Evolutionary conservation across 35 echinoderm and acorn worm species (phyloP), one percentile per base, ranked within the genome.

Genomic region (Holothuria glaberrima): DNA sequence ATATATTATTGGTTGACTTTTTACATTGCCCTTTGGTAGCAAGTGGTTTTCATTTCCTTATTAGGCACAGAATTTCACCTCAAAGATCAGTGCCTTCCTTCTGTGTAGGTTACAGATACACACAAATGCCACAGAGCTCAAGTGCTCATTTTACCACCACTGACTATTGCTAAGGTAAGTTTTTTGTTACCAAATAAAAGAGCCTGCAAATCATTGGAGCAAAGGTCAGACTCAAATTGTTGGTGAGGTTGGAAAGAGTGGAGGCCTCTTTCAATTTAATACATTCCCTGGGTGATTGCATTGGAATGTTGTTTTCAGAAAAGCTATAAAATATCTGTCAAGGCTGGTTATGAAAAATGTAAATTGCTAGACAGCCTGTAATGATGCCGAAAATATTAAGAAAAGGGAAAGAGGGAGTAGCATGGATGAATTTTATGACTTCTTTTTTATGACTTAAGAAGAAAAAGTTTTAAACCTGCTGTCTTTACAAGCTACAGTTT

Each of bases 211-310:
- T 78, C 74, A 48, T n/a, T 78, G 33, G 74, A 38, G 44, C 44
- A 78, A 48, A 78, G 74, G 44, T 78, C 74, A 78, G 29, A 26
- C 25, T 25, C 38, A 78, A 75, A 78, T 78, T 78, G 50, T 48
- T 48, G 38, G 44, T 41, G 74, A 78, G 74, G 74, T 78, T 48
- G 50, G 74, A 27, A 48, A 78, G 41, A 48, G 74, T 22, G 24
- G 74, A 48, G 74, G 74, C 74, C 74, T 78, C 74, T 78, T 78
- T 78, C 74, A 78, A 78, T 78, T 78, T 78, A 78, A 78, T 50
- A 48, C 74, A 78, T 78, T 78, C 74, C 74, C 38, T 24, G 74
- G 74, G 50, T 78, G 74, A 25, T 48, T 74, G 24, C 38, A 52
- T 21, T 48, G 74, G 74, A 78, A 78, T 78, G 74, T 78, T 78